Base-by-base conservation (phyloP, 2,113 vertebrate species). In the Lophius piscatorius region DNA sequence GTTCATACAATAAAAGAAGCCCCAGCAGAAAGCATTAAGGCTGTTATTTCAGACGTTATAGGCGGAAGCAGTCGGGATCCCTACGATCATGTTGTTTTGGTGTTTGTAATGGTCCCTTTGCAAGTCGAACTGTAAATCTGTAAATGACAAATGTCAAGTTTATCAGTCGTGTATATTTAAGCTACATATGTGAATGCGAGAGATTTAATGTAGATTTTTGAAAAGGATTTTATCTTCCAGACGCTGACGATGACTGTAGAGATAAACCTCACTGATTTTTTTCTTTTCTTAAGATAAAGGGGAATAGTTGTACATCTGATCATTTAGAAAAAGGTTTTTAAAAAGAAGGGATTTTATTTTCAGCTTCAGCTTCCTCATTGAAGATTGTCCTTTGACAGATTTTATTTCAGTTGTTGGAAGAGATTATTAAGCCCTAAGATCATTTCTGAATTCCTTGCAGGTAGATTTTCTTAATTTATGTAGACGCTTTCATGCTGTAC, bases 141-240 rank as follows among this genome's bases (percentile, higher is more conserved):
- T 88, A 86, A 87, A 87, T 86, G 72, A 50, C 58, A 80, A 66
- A 86, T 67, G 84, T 76, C 40, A 17, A 57, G 55, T 81, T 72
- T 79, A 82, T 73, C 23, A 70, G 58, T 71, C 48, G 63, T 86
- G 86, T 84, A 83, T 84, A 87, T 88, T 86, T 82, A 80, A 79
- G 79, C 63, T 70, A 40, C 34, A 50, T 47, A 74, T 71, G 61
- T 60, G 66, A 63, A 67, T 83, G 63, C 71, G 63, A 70, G 52
- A 52, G 56, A 80, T 78, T 80, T 82, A 77, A 64, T 74, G 66
- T 61, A 76, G 76, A 38, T 63, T 76, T 64, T 57, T 63, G 16
- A 31, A 35, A 22, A 16, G 20, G 45, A 45, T 33, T 72, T 72
- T 60, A 57, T 67, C 63, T 62, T 70, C 31, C 57, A 41, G 78